These are phyloP conservation scores for Cyanistes caeruleus DNA, from an alignment of 2,113 vertebrate species.

Conservation along the genomic window DNA sequence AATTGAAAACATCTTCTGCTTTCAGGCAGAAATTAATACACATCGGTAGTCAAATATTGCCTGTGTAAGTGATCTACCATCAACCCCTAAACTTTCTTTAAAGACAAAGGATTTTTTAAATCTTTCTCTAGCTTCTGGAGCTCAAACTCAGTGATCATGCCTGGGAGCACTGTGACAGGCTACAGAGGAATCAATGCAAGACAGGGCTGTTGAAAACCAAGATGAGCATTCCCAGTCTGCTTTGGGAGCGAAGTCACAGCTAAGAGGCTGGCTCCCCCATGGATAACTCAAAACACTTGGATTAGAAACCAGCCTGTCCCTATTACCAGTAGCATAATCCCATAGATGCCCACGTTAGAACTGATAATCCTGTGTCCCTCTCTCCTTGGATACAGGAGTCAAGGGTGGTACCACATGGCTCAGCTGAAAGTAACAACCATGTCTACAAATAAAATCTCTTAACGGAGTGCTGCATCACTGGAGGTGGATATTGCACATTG, in stretches of 20 bases:
- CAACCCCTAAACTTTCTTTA: not conserved
- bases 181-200: not conserved
- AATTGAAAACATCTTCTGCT: not conserved
- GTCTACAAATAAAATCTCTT: not conserved
- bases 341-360: not conserved
- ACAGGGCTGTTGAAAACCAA: not conserved
- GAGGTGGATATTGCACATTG: not conserved
- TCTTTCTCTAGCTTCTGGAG: not conserved
- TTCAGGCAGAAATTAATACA: not conserved
- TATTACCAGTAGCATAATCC: not conserved
- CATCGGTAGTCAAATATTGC: not conserved
- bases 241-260: not conserved
- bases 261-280: not conserved
- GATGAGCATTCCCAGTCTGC: not conserved
- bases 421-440: not conserved
- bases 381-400: too few relatives aligned
- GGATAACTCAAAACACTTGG: not conserved
- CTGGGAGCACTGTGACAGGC: not conserved
- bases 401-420: not conserved
- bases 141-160: not conserved
- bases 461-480: not conserved
- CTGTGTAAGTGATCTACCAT: not conserved
- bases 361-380: not conserved
- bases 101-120: rapidly evolving
- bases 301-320: not conserved